Conservation (phyloP, 2,797 vertebrate species). For the Kryptolebias ocellatus region DNA sequence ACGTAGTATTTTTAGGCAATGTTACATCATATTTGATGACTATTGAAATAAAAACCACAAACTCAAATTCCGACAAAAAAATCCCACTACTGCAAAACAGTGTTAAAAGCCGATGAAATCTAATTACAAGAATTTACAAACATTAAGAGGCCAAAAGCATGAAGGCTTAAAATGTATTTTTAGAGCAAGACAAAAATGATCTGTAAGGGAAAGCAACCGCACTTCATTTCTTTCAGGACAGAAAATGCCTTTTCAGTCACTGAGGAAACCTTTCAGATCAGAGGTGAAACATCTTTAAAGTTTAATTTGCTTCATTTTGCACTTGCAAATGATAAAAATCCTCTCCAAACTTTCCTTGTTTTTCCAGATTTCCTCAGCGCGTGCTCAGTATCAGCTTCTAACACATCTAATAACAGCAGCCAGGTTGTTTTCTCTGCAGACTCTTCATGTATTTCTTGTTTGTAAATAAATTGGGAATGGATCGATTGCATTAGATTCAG, state of each 20-base stretch:
- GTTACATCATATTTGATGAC: too few species aligned
- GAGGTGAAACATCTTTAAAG: constrained; percentile 1
- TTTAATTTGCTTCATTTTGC: background rate
- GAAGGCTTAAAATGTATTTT: too few species aligned
- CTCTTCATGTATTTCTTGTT: background rate
- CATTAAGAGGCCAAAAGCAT: too few species aligned
- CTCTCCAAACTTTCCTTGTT: background rate
- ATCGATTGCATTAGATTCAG: too few species aligned
- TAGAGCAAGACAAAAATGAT: constrained; percentile 5
- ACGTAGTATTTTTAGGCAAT: too few species aligned
- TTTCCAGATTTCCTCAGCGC: background rate
- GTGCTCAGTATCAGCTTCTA: too few species aligned
- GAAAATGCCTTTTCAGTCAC: background rate
- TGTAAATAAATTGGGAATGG: too few species aligned
- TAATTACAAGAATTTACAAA: too few species aligned
- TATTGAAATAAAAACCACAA: too few species aligned
- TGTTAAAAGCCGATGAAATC: too few species aligned
- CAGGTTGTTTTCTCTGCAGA: background rate
- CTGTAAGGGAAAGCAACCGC: background rate
- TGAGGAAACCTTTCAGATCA: background rate
- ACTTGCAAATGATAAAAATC: background rate
- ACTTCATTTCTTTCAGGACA: background rate
- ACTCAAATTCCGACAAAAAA: too few species aligned
- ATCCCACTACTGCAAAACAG: too few species aligned
- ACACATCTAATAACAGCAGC: background rate